Evolutionary conservation across 2,113 vertebrate genomes (phyloP).

Genomic region (Mus pahari): DNA sequence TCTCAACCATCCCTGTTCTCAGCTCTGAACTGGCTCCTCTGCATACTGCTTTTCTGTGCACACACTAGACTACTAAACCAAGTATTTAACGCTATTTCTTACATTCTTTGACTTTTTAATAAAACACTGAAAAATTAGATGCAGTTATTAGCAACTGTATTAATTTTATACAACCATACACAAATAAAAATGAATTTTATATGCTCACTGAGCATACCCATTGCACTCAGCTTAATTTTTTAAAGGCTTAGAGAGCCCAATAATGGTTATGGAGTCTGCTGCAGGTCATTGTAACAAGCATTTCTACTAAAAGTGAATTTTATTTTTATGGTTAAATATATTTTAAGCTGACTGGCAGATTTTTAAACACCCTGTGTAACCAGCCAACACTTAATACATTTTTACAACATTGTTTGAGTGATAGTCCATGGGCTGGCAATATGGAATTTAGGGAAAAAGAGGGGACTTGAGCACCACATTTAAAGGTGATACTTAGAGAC

Average conservation of each 20-base stretch:
- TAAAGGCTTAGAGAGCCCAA: background rate
- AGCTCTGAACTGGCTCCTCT: background rate
- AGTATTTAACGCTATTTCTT: background rate
- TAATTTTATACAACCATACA: background rate
- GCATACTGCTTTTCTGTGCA: background rate
- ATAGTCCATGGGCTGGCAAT: background rate
- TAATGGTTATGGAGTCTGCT: background rate
- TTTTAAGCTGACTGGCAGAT: background rate
- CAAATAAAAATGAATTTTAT: conserved; percentile 43
- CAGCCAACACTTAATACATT: background rate
- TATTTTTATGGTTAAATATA: background rate
- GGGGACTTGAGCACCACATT: background rate
- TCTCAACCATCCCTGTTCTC: background rate
- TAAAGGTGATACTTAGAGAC: background rate
- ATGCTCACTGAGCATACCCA: conserved; percentile 1
- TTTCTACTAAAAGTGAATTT: background rate
- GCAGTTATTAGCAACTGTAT: conserved; percentile 33
- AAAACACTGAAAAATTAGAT: conserved; percentile 27
- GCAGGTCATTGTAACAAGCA: background rate
- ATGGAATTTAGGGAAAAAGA: background rate
- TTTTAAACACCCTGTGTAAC: background rate
- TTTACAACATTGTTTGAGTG: background rate
- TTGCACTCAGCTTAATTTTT: background rate
- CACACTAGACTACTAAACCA: background rate
- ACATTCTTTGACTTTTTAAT: conserved; percentile 64